Base-by-base conservation (phyloP, 2,888 invertebrate species). In the Drosophila hamatofila region DNA sequence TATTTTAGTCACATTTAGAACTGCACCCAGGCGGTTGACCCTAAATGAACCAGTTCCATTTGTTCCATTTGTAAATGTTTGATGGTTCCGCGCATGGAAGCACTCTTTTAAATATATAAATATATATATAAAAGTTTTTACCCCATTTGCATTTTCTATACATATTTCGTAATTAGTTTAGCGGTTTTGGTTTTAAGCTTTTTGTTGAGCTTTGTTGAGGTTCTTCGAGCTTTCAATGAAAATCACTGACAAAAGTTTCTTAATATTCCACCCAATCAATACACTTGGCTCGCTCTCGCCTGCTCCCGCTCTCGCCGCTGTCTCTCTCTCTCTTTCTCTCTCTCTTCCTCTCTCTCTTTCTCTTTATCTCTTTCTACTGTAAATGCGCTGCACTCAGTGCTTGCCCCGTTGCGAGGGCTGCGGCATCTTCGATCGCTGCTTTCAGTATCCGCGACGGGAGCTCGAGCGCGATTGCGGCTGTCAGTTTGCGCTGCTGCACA, bases 341-440 rank as follows among this genome's bases (percentile, higher is more conserved):
- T 21, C 16, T 49, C 44, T 72, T 16, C 60, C 9, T 71, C 23
- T 68, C 11, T 75, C 37, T 59, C 52, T 71, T 41, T 62, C 37
- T 59, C 25, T 65, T 66, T 78, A 58, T 67, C 48, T 58, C 27
- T 74, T 54, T 62, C 56, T 63, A 48, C 27, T 41, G 55, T 41
- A 5, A 27, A 41, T 30, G 49, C 21, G 55, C 61, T 72, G 18
- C 57, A 41, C 49, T 60, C 55, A 92, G 93, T 93, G 93, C 91
- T 91, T 94, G 93, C 94, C 94, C 92, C 94, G 94, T 94, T 95
- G 95, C 94, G 96, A 96, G 94, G 96, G 96, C 93, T 97, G 97
- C 95, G 97, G 97, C 93, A 94, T 96, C 87, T 96, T 97, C 95
- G 96, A 97, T 94, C 96, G 96, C 94, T 97, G 97, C 95, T 97